Percentiles rank a stretch among this genome's conserved stretches.
These are phyloP conservation scores for Plectropomus leopardus DNA, from an alignment of 2,113 vertebrate species.

Conservation along the genomic window DNA sequence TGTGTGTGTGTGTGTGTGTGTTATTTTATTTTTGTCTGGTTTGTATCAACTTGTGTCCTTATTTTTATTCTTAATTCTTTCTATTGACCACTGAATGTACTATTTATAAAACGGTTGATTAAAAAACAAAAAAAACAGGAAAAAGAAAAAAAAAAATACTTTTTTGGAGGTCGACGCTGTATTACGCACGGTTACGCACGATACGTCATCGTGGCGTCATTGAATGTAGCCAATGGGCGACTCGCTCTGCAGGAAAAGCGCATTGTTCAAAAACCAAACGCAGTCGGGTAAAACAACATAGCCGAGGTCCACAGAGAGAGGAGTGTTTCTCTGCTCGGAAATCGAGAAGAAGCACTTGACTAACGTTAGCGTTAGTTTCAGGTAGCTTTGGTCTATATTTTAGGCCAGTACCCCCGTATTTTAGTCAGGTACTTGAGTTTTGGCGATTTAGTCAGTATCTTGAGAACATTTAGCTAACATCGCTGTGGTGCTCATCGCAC, in stretches of 20 bases:
- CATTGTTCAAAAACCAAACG: conserved; percentile 80
- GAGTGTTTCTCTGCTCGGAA: too few species aligned
- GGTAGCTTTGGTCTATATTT: neutral
- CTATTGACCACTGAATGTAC: too few species aligned
- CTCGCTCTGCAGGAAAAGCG: conserved; percentile 40
- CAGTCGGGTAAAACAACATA: neutral
- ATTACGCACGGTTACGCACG: too few species aligned
- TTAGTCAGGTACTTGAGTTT: neutral
- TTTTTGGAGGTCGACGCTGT: neutral
- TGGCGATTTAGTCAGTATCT: fast-evolving
- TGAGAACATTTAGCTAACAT: neutral
- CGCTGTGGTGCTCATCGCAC: neutral
- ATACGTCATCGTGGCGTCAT: neutral
- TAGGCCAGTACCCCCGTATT: fast-evolving
- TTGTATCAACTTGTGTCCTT: too few species aligned
- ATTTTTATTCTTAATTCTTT: too few species aligned
- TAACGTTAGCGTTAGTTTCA: neutral
- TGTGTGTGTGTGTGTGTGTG: too few species aligned
- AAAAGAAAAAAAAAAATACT: neutral
- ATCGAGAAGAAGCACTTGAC: too few species aligned
- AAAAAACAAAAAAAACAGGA: too few species aligned
- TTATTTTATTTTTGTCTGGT: too few species aligned
- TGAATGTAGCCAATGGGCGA: conserved; percentile 55
- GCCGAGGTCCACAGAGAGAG: neutral
- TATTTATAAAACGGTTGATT: too few species aligned